Percentiles rank a stretch among this genome's conserved stretches.
Evolutionary conservation across 2,113 vertebrate genomes (phyloP).

Genomic region (Triplophysa dalaica): DNA sequence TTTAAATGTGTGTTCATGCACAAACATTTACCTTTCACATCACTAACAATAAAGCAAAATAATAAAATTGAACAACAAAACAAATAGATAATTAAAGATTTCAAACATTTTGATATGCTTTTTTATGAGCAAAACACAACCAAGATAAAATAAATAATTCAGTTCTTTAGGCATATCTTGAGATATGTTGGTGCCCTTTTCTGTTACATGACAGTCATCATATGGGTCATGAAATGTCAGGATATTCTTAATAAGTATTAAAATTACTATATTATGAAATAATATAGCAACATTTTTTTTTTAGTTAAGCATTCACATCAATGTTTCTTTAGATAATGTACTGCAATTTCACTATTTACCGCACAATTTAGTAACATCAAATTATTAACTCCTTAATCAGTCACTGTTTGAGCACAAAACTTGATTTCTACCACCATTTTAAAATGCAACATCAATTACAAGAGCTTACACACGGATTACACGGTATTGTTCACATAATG

Average conservation of each 20-base stretch:
- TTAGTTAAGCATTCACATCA: no score
- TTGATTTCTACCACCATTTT: not conserved
- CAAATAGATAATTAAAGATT: not conserved
- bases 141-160: not conserved
- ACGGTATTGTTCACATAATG: not conserved
- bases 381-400: no score
- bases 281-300: no score
- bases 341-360: no score
- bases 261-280: no score
- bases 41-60: not conserved
- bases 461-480: not conserved
- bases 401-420: not conserved
- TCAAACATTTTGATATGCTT: constrained; percentile 17
- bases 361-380: no score
- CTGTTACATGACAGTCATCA: no score
- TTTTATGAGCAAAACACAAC: not conserved
- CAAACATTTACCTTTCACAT: constrained; percentile 18
- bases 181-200: no score
- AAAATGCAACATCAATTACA: not conserved
- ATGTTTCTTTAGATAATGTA: no score
- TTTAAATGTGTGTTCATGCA: constrained; percentile 6
- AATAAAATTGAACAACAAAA: not conserved
- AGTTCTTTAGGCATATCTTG: no score
- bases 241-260: no score
- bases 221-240: no score